A percentile compares a stretch with the other conserved stretches of the same genome.
phyloP scores from a whole-genome alignment of 1,140 invertebrate species.

The Propsilocerus akamusi region DNA sequence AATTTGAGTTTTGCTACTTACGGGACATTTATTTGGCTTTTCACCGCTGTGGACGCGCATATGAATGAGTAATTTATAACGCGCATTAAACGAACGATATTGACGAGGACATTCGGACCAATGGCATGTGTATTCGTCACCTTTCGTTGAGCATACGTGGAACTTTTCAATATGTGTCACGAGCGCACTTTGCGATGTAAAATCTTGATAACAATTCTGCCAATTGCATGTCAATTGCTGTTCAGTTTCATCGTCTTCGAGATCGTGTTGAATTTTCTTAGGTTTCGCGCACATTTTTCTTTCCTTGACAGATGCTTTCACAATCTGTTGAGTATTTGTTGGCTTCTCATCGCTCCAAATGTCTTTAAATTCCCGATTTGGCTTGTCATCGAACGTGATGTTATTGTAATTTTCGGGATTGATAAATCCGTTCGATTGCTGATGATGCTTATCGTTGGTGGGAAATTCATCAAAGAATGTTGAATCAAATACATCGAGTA shows the following conservation, averaged over 20 bases:
- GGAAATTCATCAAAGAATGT: background rate
- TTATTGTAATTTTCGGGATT: background rate
- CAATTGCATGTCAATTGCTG: conserved; percentile 41
- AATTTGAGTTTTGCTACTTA: conserved; percentile 32
- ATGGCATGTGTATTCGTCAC: conserved; percentile 80
- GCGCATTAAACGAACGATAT: conserved; percentile 79
- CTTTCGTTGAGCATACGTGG: conserved; percentile 71
- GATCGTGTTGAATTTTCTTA: background rate
- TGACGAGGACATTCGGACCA: conserved; percentile 77
- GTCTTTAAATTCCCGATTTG: conserved; percentile 4
- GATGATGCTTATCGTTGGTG: background rate
- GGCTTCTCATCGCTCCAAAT: background rate
- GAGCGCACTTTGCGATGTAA: conserved; percentile 56
- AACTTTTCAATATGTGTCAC: conserved; percentile 80
- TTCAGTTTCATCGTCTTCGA: conserved; percentile 5
- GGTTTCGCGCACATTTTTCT: background rate
- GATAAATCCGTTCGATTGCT: too few relatives aligned
- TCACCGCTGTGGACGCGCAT: conserved; percentile 93
- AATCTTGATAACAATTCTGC: conserved; percentile 65
- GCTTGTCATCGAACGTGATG: background rate
- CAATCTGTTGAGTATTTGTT: background rate
- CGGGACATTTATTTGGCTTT: conserved; percentile 90
- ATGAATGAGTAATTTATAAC: conserved; percentile 91
- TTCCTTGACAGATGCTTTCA: background rate
- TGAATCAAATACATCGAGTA: background rate